Base-by-base conservation (phyloP, 2,113 vertebrate species). In the Boleophthalmus pectinirostris region DNA sequence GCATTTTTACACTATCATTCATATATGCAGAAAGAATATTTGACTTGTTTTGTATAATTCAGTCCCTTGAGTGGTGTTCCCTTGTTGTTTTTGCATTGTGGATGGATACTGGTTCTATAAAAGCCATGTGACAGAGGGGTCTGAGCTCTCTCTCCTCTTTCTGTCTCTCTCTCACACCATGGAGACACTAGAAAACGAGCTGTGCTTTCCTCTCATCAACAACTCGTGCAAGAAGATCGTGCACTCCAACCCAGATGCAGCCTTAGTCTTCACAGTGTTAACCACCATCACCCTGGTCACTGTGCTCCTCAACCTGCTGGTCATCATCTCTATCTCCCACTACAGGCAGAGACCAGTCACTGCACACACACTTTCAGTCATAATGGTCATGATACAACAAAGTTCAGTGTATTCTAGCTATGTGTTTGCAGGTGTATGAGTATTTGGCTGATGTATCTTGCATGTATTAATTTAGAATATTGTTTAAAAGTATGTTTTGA, bases 301-400 rank as follows among this genome's bases (percentile, higher is more conserved):
- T 0, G 74, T 85, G 47, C 51, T 65, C 10, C 87, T 88, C 2
- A 88, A 88, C 68, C 78, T 86, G 25, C 69, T 88, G 57, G 82
- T 88, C 74, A 85, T 88, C 82, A 70, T 86, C 53, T 78, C 87
- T 69, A 87, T 89, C 73, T 71, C 81, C 24, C 77, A 87, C 57
- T 89, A 85, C 81, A 87, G 83, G 87, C 68, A 73, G 9, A 63
- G 64, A 66, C 35, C 16, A 24, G 43, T 20, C 38, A 46, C 64
- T 66, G 8, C 11, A 70, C 33, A 35, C 1, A 1, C 14, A 38
- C 10, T 45, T 45, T 45, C 33, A n/a, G 11, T n/a, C 38, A 46
- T 14, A 21, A 35, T 45, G 38, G 3, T 10, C 38, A 38, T 23
- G 29, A 29, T 29, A 29, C 29, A 29, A 29, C 4, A 4, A 4